Evolutionary conservation across 2,888 invertebrate species (phyloP).

Genomic region (Lithosia quadra): DNA sequence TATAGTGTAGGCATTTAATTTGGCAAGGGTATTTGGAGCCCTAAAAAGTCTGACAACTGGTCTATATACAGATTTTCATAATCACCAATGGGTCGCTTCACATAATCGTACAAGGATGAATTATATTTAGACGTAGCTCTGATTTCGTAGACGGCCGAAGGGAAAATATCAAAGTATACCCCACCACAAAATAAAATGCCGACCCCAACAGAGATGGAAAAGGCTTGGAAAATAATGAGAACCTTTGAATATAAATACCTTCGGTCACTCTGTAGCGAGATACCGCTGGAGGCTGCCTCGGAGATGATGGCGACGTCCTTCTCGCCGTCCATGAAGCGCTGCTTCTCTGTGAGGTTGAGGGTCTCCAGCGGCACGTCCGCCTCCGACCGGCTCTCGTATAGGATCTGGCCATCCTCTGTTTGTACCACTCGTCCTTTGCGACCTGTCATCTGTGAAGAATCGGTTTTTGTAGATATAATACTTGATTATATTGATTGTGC

Average conservation of each 20-base stretch:
- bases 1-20: no score
- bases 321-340: constrained; percentile 98
- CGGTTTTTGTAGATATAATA: neutral
- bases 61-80: no score
- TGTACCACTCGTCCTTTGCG: constrained; percentile 97
- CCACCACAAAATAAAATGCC: no score
- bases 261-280: constrained; percentile 98
- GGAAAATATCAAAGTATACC: neutral
- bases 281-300: constrained; percentile 99
- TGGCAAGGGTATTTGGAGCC: no score
- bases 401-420: constrained; percentile 96
- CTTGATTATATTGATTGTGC: no score
- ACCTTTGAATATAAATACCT: constrained; percentile 63
- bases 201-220: no score
- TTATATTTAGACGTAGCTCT: no score
- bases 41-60: no score
- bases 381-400: constrained; percentile 98
- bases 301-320: constrained; percentile 99
- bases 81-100: no score
- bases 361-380: constrained; percentile 98
- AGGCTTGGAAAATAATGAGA: no score
- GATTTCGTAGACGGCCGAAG: neutral
- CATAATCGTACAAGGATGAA: no score
- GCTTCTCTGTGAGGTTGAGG: constrained; percentile 96
- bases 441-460: constrained; percentile 94